Evolutionary conservation across 64 coral and sea anemone species (phyloP), one percentile per base, ranked within the genome.

Genomic region (Stichodactyla helianthus): DNA sequence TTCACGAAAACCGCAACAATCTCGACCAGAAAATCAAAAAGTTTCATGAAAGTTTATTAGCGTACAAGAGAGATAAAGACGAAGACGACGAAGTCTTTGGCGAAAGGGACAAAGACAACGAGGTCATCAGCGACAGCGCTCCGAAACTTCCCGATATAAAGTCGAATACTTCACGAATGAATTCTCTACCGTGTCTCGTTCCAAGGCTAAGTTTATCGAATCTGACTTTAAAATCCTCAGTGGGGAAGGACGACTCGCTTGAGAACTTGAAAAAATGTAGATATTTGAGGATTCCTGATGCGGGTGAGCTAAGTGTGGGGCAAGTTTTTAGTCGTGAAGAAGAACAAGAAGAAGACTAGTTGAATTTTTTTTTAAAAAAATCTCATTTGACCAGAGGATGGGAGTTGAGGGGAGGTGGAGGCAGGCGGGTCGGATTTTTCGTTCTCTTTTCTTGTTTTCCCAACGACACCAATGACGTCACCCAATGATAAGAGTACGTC

Each of bases 121-220:
- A n/a, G 22, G 68, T 13, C 25, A 9, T 74, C 9, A 31, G 20
- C 68, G 68, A 74, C 68, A 74, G 68, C 10, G 25, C 11, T 74
- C 25, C 68, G 25, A 74, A 31, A 74, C 68, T 74, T 27, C 68
- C 68, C 68, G 68, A 74, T 28, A 74, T 74, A 74, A 74, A 74
- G 68, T 10, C 68, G 68, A 27, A 74, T 74, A 31, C 68, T 74
- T 74, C 68, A 11, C 68, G 68, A 74, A 74, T 7, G 4, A 31
- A 31, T 27, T 31, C 68, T 10, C 68, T 74, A 11, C 68, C 68
- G 26, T 11, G 68, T 74, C 68, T 74, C n/a, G 7, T 74, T 31
- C 68, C 68, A 31, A 74, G 68, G 23, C 25, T 74, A 13, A 74
- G 68, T 74, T 74, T 74, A 28, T 9, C 68, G 26, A 74, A 74